Base-by-base conservation (phyloP, 2,797 vertebrate species). In the Schizopygopsis malacanthus region DNA sequence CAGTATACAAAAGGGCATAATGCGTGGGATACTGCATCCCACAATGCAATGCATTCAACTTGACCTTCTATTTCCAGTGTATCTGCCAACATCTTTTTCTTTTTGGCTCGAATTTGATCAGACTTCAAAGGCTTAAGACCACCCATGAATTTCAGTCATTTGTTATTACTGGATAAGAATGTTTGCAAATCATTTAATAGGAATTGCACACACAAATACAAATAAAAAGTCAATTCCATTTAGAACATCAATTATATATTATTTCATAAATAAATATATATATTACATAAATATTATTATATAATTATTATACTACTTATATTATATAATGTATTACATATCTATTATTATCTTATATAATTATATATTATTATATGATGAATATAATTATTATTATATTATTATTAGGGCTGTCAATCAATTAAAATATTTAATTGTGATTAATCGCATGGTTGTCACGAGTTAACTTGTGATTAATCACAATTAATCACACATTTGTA, bases 31-130 rank as follows among this genome's bases (percentile, higher is more conserved):
- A 16, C 37, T 65, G 41, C 41, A 65, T 63, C 78, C 78, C 78
- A 79, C 41, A 79, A 79, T 28, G 59, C 78, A 45, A 6, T 65
- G 59, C 16, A 25, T 61, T 65, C n/a, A 22, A 16, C 78, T 61
- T 79, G 78, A 79, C 77, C 77, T 79, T 63, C 56, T 37, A 63
- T 79, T 79, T 61, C n/a, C 77, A 79, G 41, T 18, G 41, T 47
- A 79, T 63, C 56, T 63, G 77, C 56, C 15, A 25, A 28, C 56
- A 79, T 79, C 56, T 43, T 16, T 59, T 41, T 12, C 2, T 54
- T 13, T 6, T 41, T 41, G 67, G n/a, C 78, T 50, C 43, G 61
- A 47, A 47, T 73, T 73, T 59, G 54, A 61, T 43, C 12, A 0
- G 39, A 61, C 81, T 73, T 45, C 43, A 2, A 50, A 47, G 6